phyloP scores from a whole-genome alignment of 2,888 invertebrate genomes.

The Galerucella pusilla region DNA sequence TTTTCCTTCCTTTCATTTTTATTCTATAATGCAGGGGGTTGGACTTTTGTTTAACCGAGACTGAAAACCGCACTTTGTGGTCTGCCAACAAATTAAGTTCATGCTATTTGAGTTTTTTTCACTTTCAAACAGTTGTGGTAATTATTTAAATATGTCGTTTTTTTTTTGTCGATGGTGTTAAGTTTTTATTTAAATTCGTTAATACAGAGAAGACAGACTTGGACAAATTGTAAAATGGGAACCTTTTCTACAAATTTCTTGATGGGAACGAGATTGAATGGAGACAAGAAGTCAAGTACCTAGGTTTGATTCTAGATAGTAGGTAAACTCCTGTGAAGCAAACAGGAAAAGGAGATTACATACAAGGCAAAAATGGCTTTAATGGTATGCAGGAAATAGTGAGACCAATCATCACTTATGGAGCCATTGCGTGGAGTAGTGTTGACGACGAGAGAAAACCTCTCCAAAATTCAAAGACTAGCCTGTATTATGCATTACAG shows the following conservation, averaged over 20 bases:
- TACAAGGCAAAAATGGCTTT: no score
- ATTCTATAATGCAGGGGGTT: conserved; percentile 29
- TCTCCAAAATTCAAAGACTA: no score
- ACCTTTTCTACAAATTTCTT: neutral
- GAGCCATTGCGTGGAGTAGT: no score
- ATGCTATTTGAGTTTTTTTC: conserved; percentile 5
- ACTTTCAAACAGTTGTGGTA: conserved; percentile 6
- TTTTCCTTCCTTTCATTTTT: conserved; percentile 36
- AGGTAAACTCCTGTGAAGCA: no score
- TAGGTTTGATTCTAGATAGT: no score
- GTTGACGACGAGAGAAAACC: no score
- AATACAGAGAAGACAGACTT: neutral
- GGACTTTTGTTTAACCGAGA: conserved; percentile 16
- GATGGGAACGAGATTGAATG: no score
- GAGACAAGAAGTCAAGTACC: no score
- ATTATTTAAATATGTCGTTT: conserved; percentile 2
- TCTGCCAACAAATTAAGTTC: conserved; percentile 23
- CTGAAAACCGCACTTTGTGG: conserved; percentile 19
- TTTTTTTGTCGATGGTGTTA: neutral
- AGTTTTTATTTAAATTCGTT: neutral
- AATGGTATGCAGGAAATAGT: no score
- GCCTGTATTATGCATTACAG: no score
- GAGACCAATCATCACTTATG: no score
- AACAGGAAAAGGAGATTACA: no score
- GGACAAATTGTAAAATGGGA: neutral